Conservation (phyloP, 2,888 invertebrate genomes). For the Macrosiphum euphorbiae region DNA sequence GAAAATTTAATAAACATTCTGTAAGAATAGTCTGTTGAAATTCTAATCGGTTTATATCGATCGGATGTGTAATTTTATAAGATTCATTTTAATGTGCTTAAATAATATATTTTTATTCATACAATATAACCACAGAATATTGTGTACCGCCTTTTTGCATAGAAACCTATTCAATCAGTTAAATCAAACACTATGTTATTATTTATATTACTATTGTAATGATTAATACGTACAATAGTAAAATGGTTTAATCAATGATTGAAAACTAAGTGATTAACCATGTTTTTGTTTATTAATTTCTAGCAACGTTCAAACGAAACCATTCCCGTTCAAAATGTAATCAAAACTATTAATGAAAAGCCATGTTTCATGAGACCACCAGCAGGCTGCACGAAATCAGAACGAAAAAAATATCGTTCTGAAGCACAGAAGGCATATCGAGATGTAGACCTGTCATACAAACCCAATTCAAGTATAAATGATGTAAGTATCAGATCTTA, state of each 20-base stretch:
- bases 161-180: neutral
- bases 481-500: neutral
- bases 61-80: neutral
- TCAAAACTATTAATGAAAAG: neutral
- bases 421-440: neutral
- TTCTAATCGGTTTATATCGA: neutral
- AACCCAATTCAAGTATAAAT: neutral
- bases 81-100: neutral
- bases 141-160: neutral
- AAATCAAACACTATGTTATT: neutral
- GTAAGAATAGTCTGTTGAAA: neutral
- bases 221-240: neutral
- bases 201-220: neutral
- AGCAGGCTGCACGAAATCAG: neutral
- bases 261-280: neutral
- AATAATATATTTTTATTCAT: neutral
- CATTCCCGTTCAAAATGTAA: neutral
- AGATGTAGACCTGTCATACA: neutral
- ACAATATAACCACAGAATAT: neutral
- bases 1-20: neutral
- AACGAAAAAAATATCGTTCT: neutral
- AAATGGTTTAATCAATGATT: neutral
- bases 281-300: neutral
- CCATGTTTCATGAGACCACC: neutral
- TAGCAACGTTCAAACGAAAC: neutral